phyloP scores from a whole-genome alignment of 1,140 invertebrate species.

The Hylaeus volcanicus region DNA sequence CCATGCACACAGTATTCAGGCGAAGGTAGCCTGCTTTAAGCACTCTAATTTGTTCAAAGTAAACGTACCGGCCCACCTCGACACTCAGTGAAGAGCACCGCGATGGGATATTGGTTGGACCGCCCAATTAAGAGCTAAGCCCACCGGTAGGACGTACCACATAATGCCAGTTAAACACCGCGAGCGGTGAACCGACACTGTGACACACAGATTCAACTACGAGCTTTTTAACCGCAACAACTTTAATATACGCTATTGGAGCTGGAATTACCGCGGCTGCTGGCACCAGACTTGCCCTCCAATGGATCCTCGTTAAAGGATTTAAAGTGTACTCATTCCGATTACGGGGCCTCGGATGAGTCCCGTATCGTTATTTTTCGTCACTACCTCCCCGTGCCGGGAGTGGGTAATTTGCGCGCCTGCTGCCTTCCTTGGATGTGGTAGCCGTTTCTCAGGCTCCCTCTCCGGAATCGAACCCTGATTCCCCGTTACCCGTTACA shows the following conservation, averaged over 20 bases:
- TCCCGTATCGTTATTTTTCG: constrained; percentile 93
- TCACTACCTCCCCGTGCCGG: constrained; percentile 90
- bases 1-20: constrained; percentile 88
- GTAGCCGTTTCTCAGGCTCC: constrained; percentile 95
- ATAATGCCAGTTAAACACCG: constrained; percentile 76
- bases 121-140: constrained; percentile 62
- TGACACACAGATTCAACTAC: constrained; percentile 85
- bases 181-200: constrained; percentile 80
- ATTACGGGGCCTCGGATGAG: constrained; percentile 90
- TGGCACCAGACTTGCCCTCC: constrained; percentile 96
- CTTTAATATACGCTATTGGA: constrained; percentile 94
- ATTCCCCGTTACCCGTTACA: constrained; percentile 44
- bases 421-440: constrained; percentile 96
- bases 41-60: constrained; percentile 91
- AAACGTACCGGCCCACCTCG: constrained; percentile 85
- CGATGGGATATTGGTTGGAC: constrained; percentile 77
- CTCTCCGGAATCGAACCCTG: constrained; percentile 79
- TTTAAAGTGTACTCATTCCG: constrained; percentile 95
- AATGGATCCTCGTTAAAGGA: constrained; percentile 92
- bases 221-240: constrained; percentile 91
- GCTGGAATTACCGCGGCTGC: constrained; percentile 95
- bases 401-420: constrained; percentile 93
- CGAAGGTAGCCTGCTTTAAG: constrained; percentile 85
- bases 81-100: constrained; percentile 84
- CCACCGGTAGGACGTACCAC: too few relatives aligned